Evolutionary conservation across 2,113 vertebrate species (phyloP).

Genomic region (Emydura subglobosa): DNA sequence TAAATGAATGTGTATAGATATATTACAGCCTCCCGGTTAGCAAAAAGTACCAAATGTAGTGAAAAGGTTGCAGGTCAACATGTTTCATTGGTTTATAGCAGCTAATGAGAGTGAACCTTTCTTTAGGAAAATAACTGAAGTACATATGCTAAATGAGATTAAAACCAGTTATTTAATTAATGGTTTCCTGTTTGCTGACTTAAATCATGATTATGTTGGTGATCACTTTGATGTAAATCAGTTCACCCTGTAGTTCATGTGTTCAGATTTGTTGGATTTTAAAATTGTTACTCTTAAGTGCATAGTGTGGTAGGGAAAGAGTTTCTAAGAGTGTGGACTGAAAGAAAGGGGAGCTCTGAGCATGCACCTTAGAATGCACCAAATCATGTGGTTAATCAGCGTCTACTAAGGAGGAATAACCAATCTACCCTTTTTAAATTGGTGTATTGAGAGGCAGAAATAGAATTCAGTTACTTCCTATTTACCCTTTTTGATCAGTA

Average conservation of each 20-base stretch:
- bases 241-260: background rate
- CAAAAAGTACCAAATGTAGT: background rate
- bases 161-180: background rate
- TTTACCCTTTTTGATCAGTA: background rate
- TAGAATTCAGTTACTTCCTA: background rate
- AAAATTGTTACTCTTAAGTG: background rate
- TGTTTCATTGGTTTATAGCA: background rate
- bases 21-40: background rate
- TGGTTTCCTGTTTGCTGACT: background rate
- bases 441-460: background rate
- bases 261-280: background rate
- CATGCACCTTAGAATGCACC: background rate
- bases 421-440: rapidly evolving
- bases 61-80: background rate
- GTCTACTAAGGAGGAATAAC: background rate
- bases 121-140: background rate
- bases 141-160: background rate
- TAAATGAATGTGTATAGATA: background rate
- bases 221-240: background rate
- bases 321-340: background rate
- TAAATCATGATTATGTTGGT: background rate
- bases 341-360: background rate
- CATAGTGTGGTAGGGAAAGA: background rate
- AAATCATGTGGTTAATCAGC: background rate
- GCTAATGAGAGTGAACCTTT: background rate